Evolutionary conservation across 2,888 invertebrate species (phyloP).

Genomic region (Tetheella fluctuosa): DNA sequence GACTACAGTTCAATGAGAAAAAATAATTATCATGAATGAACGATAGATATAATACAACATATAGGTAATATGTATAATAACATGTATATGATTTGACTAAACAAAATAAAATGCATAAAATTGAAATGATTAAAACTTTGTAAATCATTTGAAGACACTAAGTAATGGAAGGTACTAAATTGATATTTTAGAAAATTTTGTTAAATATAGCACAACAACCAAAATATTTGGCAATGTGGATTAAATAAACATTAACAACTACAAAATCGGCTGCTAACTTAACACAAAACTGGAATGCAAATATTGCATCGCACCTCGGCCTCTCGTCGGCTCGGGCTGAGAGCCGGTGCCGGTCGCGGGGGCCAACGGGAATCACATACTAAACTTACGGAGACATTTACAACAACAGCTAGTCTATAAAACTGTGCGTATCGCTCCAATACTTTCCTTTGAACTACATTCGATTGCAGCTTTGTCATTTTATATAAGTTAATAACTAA

Average conservation of each 20-base stretch:
- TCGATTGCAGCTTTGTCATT: conserved; percentile 77
- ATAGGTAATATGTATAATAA: conserved; percentile 73
- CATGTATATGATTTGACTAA: conserved; percentile 82
- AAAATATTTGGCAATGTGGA: conserved; percentile 81
- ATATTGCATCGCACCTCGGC: conserved; percentile 82
- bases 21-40: conserved; percentile 76
- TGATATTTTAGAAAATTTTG: conserved; percentile 70
- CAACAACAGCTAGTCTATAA: conserved; percentile 65
- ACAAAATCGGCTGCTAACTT: conserved; percentile 77
- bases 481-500: conserved; percentile 67
- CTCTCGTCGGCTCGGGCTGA: conserved; percentile 41
- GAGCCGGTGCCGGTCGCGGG: conserved; percentile 28
- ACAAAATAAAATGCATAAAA: conserved; percentile 83
- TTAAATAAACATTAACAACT: conserved; percentile 77
- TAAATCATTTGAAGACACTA: conserved; percentile 68
- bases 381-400: conserved; percentile 60
- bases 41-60: conserved; percentile 77
- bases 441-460: conserved; percentile 78
- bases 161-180: conserved; percentile 80
- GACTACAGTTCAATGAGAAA: conserved; percentile 84
- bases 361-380: conserved; percentile 49
- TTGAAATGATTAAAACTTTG: conserved; percentile 81
- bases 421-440: conserved; percentile 80
- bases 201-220: conserved; percentile 82
- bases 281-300: conserved; percentile 83